Base-by-base conservation (phyloP, 2,888 invertebrate species). In the Pyrrhosoma nymphula region DNA sequence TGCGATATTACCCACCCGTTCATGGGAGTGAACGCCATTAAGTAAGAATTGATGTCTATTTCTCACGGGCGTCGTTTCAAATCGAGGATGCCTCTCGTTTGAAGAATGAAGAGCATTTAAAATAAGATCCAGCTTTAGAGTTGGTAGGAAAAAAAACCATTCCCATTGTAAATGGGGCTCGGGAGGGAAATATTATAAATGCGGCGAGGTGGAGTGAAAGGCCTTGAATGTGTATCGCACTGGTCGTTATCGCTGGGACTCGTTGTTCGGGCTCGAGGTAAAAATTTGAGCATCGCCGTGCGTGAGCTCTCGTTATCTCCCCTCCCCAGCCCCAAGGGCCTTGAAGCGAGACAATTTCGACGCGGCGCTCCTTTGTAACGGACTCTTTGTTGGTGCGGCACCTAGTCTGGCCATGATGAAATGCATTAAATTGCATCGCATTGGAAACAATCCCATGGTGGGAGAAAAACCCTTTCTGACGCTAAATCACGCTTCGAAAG, bases 401-500 rank as follows among this genome's bases (percentile, higher is more conserved):
- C 20, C 20, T 20, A 20, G 18, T 60, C 60, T 16, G 18, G 75
- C 30, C 35, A n/a, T 82, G 75, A n/a, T 69, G 69, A 69, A 69
- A 69, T 69, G 69, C 69, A 69, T 69, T 18, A 82, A 82, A 82
- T 30, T 82, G 75, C 75, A 30, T 35, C 18, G 10, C 75, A 8
- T 16, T 82, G 0, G 35, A 69, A 93, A 75, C 39, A 75, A 93
- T 39, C 39, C 26, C 39, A 18, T n/a, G 30, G 35, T 0, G 75
- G 75, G 47, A 14, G n/a, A 2, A 69, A 26, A 23, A 69, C 1
- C 75, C 47, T 60, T n/a, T 12, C n/a, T 30, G 69, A 69, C 93
- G 35, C 69, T 93, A 93, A 93, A 69, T 93, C 93, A 93, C 47
- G 47, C 26, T 18, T 63, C 39, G 56, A 93, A 93, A 3, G 16